Evolutionary conservation across 2,113 vertebrate genomes (phyloP), one percentile per base, ranked within the genome.

Genomic region (Hirundichthys speculiger): DNA sequence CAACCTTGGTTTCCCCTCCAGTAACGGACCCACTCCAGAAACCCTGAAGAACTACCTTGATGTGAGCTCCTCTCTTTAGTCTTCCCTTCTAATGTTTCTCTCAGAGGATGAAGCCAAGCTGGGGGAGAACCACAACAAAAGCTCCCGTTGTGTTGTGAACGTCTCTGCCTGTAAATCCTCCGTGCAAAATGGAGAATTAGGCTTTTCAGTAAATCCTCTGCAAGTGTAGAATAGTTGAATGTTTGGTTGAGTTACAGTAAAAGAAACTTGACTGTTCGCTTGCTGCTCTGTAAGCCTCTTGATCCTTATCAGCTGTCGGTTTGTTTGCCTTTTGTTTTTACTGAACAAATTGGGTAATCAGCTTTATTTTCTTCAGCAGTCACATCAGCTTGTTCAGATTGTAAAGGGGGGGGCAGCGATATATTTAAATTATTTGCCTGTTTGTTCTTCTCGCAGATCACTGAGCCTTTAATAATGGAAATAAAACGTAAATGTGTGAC

Each of bases 21-120:
- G 75, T 2, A 69, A 52, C 0, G 80, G 16, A 2, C 95, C 96
- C 76, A 94, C 92, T n/a, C 96, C 96, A 0, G 96, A 97, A 74
- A 89, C 85, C 6, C 86, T 97, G 77, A 96, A 94, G 79, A 97
- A 97, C 91, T 96, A 94, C 84, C 87, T 96, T 49, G 96, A 97
- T 83, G 96, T 97, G 80, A 95, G 95, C 83, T 3, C 34, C 56
- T 0, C 47, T 49, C n/a, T 14, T 9, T 14, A 2, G 20, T 24
- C 30, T 34, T 34, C 30, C 2, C 30, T 34, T 45, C 10, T 13
- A 38, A 38, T 6, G 3, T 5, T 13, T 38, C 13, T n/a, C 5
- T 27, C 15, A 24, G 12, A 55, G 34, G 56, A 34, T 34, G 30
- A 34, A 53, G 45, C 30, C 40, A 18, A 53, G 3, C 5, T 7